These are phyloP conservation scores for Megaceryle maxima DNA, from an alignment of 2,113 vertebrate genomes.

Conservation along the genomic window DNA sequence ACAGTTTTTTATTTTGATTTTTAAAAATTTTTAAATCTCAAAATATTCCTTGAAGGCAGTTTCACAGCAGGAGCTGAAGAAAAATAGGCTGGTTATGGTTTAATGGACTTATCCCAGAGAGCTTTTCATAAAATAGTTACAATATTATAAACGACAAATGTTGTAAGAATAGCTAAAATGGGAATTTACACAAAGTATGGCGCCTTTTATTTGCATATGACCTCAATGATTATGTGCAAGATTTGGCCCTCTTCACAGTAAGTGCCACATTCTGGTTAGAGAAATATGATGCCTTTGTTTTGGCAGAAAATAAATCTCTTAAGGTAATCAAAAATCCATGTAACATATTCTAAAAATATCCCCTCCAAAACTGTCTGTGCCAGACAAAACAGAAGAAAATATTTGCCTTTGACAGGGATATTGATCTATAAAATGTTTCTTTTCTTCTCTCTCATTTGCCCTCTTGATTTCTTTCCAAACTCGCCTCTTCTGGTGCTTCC, in stretches of 20 bases:
- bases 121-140: conserved; percentile 18
- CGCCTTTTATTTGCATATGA: conserved; percentile 68
- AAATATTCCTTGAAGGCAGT: conserved; percentile 19
- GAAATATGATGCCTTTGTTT: conserved; percentile 57
- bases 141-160: conserved; percentile 33
- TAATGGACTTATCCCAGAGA: conserved; percentile 31
- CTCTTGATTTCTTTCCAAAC: conserved; percentile 16
- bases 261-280: conserved; percentile 60
- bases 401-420: conserved; percentile 39
- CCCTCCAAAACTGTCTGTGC: conserved; percentile 19
- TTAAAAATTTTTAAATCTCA: background rate
- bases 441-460: conserved; percentile 1
- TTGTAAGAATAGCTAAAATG: conserved; percentile 47
- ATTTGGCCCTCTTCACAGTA: conserved; percentile 55
- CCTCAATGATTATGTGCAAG: conserved; percentile 74
- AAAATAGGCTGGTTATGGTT: background rate
- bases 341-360: conserved; percentile 42
- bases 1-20: background rate
- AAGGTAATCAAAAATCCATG: conserved; percentile 63
- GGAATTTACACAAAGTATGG: conserved; percentile 41
- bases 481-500: background rate
- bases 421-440: conserved; percentile 48
- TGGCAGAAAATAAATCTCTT: conserved; percentile 67
- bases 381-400: conserved; percentile 65
- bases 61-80: conserved; percentile 20